Evolutionary conservation across 2,888 invertebrate species (phyloP), one percentile per base, ranked within the genome.

Genomic region (Chaetogeoica ovagalla): DNA sequence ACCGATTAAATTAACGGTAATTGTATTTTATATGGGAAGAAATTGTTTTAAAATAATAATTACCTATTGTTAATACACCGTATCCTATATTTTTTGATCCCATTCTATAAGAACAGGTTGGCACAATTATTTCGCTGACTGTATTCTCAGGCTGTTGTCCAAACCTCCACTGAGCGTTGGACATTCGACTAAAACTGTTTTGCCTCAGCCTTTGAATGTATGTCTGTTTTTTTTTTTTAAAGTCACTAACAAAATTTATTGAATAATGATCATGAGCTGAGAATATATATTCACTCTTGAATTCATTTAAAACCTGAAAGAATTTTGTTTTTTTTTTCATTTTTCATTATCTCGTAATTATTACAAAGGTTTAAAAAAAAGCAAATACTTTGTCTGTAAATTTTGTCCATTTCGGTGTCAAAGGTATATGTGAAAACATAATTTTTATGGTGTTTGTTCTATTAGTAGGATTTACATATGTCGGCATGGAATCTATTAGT

Each of bases 81-180:
- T 92, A 96, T 2, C 97, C 98, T 86, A 96, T 94, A 83, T 92
- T 88, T 5, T 87, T 86, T 30, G 93, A 94, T 1, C 98, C 98
- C 98, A 98, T 98, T 84, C 98, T 90, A 86, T 98, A 98, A 0
- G 96, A 97, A 85, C 95, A 96, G 0, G 98, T 97, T 3, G 98
- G 98, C 83, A 96, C 93, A 86, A 93, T 91, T 71, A 98, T 90
- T 88, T 98, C 97, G 84, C 90, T 89, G 82, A 91, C 85, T 23
- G 86, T 83, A 19, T 88, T 88, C 84, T 88, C 86, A 37, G 75
- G 17, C 55, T 52, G 83, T 88, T 87, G 23, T 74, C 82, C 57
- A 74, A 83, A 83, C 48, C 83, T 82, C 83, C 84, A 84, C 19
- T 82, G 82, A 37, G 82, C 68, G 7, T 19, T 55, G 30, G 43